A percentile compares a stretch with the other conserved stretches of the same genome.
Conservation (phyloP, 2,797 vertebrate genomes). For the Myotis planiceps region DNA sequence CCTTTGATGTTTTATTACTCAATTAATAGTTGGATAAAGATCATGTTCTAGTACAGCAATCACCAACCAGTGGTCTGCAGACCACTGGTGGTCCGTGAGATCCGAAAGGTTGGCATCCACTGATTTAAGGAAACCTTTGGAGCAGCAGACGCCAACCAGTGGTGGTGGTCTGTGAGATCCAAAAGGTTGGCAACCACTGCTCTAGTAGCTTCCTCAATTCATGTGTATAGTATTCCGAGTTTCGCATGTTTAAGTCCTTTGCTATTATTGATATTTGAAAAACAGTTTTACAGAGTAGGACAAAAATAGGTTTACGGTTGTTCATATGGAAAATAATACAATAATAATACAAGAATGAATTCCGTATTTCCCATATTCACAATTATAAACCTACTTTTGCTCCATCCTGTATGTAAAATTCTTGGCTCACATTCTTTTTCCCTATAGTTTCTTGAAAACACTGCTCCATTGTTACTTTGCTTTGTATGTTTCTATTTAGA, state of each 20-base stretch:
- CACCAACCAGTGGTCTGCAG: too few species aligned
- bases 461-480: neutral
- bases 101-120: too few species aligned
- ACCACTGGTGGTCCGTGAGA: too few species aligned
- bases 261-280: neutral
- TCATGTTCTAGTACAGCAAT: neutral
- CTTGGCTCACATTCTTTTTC: neutral
- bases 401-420: neutral
- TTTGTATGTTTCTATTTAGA: neutral
- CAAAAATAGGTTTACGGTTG: neutral
- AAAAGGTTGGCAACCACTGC: too few species aligned
- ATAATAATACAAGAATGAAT: neutral
- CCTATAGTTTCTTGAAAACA: neutral
- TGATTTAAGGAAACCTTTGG: too few species aligned
- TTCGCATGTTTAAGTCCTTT: neutral
- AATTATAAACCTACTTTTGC: neutral
- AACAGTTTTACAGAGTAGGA: neutral
- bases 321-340: neutral
- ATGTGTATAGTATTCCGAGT: neutral
- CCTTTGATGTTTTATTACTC: neutral
- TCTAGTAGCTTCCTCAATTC: neutral
- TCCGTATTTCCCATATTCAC: neutral
- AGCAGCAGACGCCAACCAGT: too few species aligned
- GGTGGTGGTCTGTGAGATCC: too few species aligned
- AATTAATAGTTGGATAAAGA: neutral